A percentile compares a stretch with the other conserved stretches of the same genome.
Evolutionary conservation across 2,797 vertebrate species (phyloP).

Genomic region (Tokudaia muenninki): DNA sequence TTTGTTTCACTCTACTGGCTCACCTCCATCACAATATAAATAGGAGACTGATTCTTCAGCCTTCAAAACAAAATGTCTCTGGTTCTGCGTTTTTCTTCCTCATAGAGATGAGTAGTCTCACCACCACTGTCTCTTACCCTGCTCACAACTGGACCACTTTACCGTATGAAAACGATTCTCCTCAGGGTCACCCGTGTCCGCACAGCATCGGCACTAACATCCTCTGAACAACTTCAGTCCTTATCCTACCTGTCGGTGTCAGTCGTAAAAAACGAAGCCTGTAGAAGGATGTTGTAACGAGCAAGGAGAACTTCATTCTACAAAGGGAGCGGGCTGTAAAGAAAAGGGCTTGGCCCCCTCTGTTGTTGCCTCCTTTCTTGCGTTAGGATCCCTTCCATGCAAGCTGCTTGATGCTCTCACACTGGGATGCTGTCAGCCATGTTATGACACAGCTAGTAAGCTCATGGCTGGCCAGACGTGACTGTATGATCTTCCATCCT

Average conservation of each 20-base stretch:
- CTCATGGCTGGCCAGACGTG: neutral
- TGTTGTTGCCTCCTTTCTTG: too few relatives aligned
- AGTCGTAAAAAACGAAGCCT: neutral
- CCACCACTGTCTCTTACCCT: neutral
- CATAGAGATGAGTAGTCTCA: neutral
- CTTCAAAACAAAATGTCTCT: conserved; percentile 4
- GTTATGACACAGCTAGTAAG: too few relatives aligned
- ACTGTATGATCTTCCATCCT: neutral
- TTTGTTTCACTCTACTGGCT: neutral
- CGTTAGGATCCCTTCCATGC: neutral
- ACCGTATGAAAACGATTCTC: neutral
- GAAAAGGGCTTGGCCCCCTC: neutral
- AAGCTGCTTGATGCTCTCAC: neutral
- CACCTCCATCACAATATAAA: neutral
- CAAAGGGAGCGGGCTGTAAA: neutral
- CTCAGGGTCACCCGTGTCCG: neutral
- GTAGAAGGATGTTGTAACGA: neutral
- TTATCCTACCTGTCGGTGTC: neutral
- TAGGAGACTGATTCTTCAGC: neutral
- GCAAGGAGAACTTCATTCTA: neutral
- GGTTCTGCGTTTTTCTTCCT: neutral
- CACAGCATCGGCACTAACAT: neutral
- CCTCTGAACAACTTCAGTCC: neutral
- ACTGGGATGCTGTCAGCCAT: neutral
- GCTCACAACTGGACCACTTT: neutral